Base-by-base conservation (phyloP, 2,797 vertebrate species). In the Halcyon badia region DNA sequence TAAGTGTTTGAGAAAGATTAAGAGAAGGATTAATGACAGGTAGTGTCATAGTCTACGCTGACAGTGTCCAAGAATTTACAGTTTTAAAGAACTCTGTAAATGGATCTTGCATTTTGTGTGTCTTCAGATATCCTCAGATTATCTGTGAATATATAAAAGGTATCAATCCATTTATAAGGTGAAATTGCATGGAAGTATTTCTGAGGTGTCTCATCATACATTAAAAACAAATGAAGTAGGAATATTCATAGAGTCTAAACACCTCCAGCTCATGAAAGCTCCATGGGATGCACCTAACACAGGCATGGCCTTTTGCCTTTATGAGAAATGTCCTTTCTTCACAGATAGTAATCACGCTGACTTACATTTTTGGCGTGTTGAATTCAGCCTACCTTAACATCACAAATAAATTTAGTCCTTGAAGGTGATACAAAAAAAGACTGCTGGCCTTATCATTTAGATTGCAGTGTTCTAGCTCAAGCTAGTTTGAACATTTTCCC, bases 371-470 rank as follows among this genome's bases (percentile, higher is more conserved):
- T 60, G 6, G 56, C 37, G 30, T 66, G 75, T 49, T 95, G 87
- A 60, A 77, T 83, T 75, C 77, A 90, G 44, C 52, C 51, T 14
- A 13, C 26, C 54, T 76, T 72, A 90, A 61, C 52, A 76, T 75
- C 72, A 75, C 57, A 64, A 78, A 86, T 88, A 71, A 75, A 86
- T 86, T 12, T 81, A 83, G 80, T 51, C 65, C 83, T 91, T 88
- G 93, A 77, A 93, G 91, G 83, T 79, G 87, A 93, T 96, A 61
- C 44, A 41, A 76, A 49, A 48, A 94, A 64, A n/a, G 57, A 35
- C 35, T 73, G 48, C 65, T 75, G 72, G 80, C 54, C 77, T 91
- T 68, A 86, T 75, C 72, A 31, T 42, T 86, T 62, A 51, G 41
- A 79, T 49, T 35, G 26, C 90, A 79, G 3, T 61, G 35, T 52